Evolutionary conservation across 2,888 invertebrate species (phyloP), one percentile per base, ranked within the genome.

Genomic region (Parnassius apollo): DNA sequence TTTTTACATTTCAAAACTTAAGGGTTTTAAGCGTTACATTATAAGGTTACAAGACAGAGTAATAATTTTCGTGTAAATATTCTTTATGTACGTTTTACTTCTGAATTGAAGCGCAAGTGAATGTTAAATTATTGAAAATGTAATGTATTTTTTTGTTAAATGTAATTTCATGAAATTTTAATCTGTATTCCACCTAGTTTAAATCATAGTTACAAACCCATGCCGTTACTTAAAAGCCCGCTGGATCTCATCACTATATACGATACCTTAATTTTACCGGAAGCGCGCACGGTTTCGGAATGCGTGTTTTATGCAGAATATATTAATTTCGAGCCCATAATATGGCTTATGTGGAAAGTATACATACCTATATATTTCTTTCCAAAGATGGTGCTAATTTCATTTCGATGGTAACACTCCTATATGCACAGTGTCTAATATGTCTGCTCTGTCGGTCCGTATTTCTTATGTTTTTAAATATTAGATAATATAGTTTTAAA

Each of bases 251-350:
- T 9, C 13, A 42, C 59, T 42, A 42, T 59, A 10, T 46, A 22
- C 59, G 2, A 8, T n/a, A 44, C 7, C 46, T 54, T 57, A 25
- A 49, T 42, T 22, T 59, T 62, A 69, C 68, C 76, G 74, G 78
- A 80, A 79, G 73, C 68, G 67, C 67, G 67, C 72, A 76, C 65
- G 65, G 74, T 71, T 71, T 70, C 13, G 66, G 66, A 71, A 74
- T 69, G 73, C 67, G 75, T 75, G 71, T 68, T 77, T 79, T 82
- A 85, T 82, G 78, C 77, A 72, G 81, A 84, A 79, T 78, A 71
- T 71, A 73, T 72, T 75, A 78, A 75, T 70, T 76, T 76, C 65
- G 70, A 71, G 68, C 66, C 68, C 67, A 69, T 70, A 71, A 74
- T 65, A 75, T 67, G 73, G 81, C 35, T 35, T 35, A 35, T 35